A percentile compares a stretch with the other conserved stretches of the same genome.
Conservation (phyloP, 2,888 invertebrate species). For the Seira ritae region DNA sequence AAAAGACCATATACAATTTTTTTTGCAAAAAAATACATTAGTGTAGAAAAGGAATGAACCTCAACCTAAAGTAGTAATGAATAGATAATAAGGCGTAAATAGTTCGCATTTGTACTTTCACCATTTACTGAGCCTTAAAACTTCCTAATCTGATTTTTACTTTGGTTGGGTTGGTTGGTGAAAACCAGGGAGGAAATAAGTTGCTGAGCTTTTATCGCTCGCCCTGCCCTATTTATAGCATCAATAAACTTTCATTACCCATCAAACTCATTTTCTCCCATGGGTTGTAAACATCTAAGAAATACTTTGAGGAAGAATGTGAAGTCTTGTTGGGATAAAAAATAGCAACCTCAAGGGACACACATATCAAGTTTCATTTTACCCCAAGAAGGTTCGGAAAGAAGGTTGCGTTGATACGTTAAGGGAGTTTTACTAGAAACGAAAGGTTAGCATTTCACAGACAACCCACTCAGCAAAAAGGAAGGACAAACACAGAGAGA, state of each 20-base stretch:
- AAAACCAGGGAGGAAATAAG: background rate
- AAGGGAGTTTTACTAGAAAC: background rate
- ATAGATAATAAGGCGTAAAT: background rate
- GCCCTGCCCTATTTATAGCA: background rate
- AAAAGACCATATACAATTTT: no score
- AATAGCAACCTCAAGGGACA: background rate
- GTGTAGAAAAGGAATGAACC: background rate
- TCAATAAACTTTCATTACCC: background rate
- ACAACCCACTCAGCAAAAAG: background rate
- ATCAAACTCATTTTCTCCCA: background rate
- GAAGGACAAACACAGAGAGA: background rate
- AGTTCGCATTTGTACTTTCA: background rate
- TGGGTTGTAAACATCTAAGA: background rate
- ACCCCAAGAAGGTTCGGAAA: background rate
- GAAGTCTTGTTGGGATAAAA: background rate
- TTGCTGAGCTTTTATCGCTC: background rate
- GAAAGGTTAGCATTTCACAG: background rate
- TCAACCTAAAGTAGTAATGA: background rate
- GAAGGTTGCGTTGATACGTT: no score
- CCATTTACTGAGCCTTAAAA: background rate
- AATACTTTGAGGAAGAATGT: background rate
- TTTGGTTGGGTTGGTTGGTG: no score
- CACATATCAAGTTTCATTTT: background rate
- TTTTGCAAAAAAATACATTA: background rate
- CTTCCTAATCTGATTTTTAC: background rate